Percentiles rank a stretch among this genome's conserved stretches.
These are phyloP conservation scores for Neria commutata DNA, from an alignment of 2,888 invertebrate genomes.

Conservation along the genomic window DNA sequence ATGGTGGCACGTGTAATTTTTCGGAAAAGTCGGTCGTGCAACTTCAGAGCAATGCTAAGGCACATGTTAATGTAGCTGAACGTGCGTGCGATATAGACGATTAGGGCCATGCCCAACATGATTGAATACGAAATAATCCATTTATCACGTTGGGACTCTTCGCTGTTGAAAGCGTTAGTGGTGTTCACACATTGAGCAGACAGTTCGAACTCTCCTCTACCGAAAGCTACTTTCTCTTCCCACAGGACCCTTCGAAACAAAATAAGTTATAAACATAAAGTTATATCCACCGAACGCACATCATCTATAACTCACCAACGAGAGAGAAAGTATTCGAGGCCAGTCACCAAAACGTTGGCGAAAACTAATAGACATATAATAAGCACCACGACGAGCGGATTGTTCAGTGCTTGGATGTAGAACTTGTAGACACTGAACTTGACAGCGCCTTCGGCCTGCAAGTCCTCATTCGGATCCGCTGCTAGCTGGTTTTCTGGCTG, in stretches of 20 bases:
- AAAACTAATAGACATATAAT: conserved; percentile 65
- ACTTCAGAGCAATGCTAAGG: conserved; percentile 72
- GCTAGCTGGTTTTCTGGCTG: conserved; percentile 44
- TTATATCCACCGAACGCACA: too few species aligned
- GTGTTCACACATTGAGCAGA: conserved; percentile 13
- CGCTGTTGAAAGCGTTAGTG: conserved; percentile 22
- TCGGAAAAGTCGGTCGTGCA: conserved; percentile 82
- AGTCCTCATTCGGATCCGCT: conserved; percentile 64
- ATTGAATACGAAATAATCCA: conserved; percentile 53
- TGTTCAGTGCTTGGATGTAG: conserved; percentile 67
- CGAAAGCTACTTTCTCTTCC: conserved; percentile 53
- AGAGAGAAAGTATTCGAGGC: conserved; percentile 76
- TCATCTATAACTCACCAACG: conserved; percentile 68
- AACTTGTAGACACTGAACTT: conserved; percentile 67
- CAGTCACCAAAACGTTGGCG: conserved; percentile 70
- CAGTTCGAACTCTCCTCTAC: conserved; percentile 3
- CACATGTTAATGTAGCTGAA: conserved; percentile 75
- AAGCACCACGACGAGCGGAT: conserved; percentile 50
- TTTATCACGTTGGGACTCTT: conserved; percentile 41
- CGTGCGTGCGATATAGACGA: conserved; percentile 66
- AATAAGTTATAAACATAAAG: not conserved
- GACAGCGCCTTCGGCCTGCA: conserved; percentile 68
- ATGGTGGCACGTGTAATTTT: conserved; percentile 74
- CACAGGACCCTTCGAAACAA: conserved; percentile 55
- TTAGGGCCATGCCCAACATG: conserved; percentile 47